Base-by-base conservation (phyloP, 1,140 invertebrate genomes). In the Pseudobourletiella spinata region DNA sequence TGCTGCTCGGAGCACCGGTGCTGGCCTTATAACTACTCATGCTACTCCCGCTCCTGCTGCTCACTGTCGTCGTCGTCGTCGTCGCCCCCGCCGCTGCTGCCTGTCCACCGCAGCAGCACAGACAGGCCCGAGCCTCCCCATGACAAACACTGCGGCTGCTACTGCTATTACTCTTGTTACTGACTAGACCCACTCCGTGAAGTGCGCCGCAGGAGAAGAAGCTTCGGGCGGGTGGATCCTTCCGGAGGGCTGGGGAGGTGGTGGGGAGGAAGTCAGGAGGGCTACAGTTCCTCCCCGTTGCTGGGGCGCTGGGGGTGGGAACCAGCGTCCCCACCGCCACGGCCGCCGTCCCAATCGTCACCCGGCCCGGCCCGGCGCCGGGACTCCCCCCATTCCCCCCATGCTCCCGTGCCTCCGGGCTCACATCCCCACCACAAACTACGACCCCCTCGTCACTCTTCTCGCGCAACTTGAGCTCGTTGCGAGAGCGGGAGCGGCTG, bases 401-500 rank as follows among this genome's bases (percentile, higher is more conserved):
- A 44, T 58, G 62, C 48, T 29, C 20, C 32, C 16, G 62, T 54
- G 24, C 61, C 66, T 42, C 35, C 59, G 25, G 42, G 51, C 54
- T 54, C 66, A 24, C 62, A 3, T 56, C 44, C 20, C 61, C 30
- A 43, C 56, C n/a, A n/a, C n/a, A n/a, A n/a, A n/a, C n/a, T n/a
- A n/a, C n/a, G n/a, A n/a, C 44, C 29, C 18, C 35, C 18, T 64
- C 61, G 25, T 64, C 66, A 39, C 35, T 56, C 29, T 54, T 56
- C 51, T 57, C 65, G 25, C 61, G 35, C 24, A 57, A 57, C 54
- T 69, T 69, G 46, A 69, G 42, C 55, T 69, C 67, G 46, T 66
- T 69, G 35, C 61, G 59, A 4, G 67, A 69, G 16, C 67, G 56
- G 46, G 67, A 65, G 24, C 67, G 67, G 55, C 63, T 65, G 28